Evolutionary conservation across 2,888 invertebrate genomes (phyloP).

Genomic region (Lampropteryx suffumata): DNA sequence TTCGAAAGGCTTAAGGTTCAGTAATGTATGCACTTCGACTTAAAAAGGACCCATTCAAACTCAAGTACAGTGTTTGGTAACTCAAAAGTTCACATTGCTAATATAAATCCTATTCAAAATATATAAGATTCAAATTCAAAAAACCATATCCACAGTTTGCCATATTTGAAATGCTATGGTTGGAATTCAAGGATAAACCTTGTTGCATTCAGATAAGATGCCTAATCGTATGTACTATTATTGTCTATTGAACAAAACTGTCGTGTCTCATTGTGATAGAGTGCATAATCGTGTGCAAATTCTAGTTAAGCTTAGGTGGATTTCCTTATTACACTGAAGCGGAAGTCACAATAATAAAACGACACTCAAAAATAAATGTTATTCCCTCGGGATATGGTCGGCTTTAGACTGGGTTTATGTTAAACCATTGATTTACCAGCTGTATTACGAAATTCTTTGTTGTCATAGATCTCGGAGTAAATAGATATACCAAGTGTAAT

Average conservation of each 20-base stretch:
- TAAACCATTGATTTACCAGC: not conserved
- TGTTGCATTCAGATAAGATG: not conserved
- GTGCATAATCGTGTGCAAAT: not conserved
- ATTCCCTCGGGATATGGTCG: slow-evolving; percentile 11
- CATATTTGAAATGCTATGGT: too few relatives aligned
- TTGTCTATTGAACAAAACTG: not conserved
- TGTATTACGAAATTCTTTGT: not conserved
- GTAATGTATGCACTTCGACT: too few relatives aligned
- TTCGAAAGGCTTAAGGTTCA: not conserved
- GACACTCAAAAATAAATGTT: slow-evolving; percentile 7
- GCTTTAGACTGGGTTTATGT: not conserved
- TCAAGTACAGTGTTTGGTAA: too few relatives aligned
- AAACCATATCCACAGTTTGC: too few relatives aligned
- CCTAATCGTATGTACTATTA: not conserved
- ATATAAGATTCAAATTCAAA: not conserved
- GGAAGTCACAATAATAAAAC: slow-evolving; percentile 12
- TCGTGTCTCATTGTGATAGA: not conserved
- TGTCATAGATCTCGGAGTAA: too few relatives aligned
- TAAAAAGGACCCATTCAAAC: too few relatives aligned
- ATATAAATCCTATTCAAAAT: not conserved
- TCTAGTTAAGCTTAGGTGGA: slow-evolving; percentile 7
- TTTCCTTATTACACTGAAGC: slow-evolving; percentile 13
- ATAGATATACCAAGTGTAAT: not conserved
- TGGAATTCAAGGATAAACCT: not conserved
- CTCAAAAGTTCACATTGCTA: not conserved